A percentile compares a stretch with the other conserved stretches of the same genome.
phyloP scores from a whole-genome alignment of 30 jellyfish, hydroid and myxozoan species.

The Phacellophora camtschatica region DNA sequence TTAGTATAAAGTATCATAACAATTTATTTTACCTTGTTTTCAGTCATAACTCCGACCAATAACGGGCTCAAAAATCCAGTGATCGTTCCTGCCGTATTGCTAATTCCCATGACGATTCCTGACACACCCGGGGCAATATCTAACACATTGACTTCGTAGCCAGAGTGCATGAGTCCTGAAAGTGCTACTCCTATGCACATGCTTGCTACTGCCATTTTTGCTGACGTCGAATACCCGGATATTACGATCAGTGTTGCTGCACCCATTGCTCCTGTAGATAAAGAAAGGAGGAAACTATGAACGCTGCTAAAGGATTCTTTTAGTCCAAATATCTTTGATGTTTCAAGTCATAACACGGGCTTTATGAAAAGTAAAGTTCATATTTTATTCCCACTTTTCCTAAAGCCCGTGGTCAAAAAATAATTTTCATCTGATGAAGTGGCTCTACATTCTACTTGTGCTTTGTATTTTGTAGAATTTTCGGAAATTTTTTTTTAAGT shows the following conservation, averaged over 20 bases:
- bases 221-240: slow-evolving; percentile 92
- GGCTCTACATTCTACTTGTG: no score
- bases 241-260: slow-evolving; percentile 93
- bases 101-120: slow-evolving; percentile 95
- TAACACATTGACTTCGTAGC: slow-evolving; percentile 91
- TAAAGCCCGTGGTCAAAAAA: no score
- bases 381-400: no score
- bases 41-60: slow-evolving; percentile 95
- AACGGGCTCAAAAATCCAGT: slow-evolving; percentile 96
- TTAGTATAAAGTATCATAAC: no score
- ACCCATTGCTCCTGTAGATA: slow-evolving; percentile 84
- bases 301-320: no score
- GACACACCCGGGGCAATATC: slow-evolving; percentile 97
- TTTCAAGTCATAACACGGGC: background rate
- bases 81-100: slow-evolving; percentile 96
- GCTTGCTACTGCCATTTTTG: slow-evolving; percentile 84
- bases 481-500: no score
- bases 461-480: no score
- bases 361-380: background rate
- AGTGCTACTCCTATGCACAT: slow-evolving; percentile 98
- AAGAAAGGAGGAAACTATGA: no score
- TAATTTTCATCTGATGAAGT: no score
- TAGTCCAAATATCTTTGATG: background rate
- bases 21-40: slow-evolving; percentile 69
- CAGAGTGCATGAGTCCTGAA: slow-evolving; percentile 92